phyloP scores from a whole-genome alignment of 2,888 invertebrate species.

The Nephrotoma appendiculata region DNA sequence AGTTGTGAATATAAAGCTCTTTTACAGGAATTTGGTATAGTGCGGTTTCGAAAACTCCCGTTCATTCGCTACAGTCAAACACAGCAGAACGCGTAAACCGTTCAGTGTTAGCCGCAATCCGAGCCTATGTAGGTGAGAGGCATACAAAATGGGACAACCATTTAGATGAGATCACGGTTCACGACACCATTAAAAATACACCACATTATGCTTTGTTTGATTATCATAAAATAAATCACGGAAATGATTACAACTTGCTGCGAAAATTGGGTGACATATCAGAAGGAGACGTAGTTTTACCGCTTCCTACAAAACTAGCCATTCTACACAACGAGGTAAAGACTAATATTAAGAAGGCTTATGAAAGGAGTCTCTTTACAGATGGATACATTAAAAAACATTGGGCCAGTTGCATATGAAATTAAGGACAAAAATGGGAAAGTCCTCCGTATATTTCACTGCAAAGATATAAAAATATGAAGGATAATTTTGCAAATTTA shows the following conservation, averaged over 20 bases:
- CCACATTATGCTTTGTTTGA: constrained; percentile 17
- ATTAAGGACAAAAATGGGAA: background rate
- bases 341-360: background rate
- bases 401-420: background rate
- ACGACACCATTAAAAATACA: constrained; percentile 16
- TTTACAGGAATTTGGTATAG: constrained; percentile 10
- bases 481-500: too few relatives aligned
- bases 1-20: constrained; percentile 4
- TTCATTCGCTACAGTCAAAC: constrained; percentile 22
- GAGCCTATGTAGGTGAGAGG: constrained; percentile 15
- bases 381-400: background rate
- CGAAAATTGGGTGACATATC: background rate
- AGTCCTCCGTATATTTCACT: background rate
- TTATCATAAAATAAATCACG: constrained; percentile 12
- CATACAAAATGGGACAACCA: constrained; percentile 17
- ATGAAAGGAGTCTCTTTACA: background rate
- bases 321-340: background rate
- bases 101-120: constrained; percentile 17
- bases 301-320: background rate
- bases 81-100: constrained; percentile 20
- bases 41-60: constrained; percentile 13
- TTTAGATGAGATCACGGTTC: constrained; percentile 16
- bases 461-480: background rate
- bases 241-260: constrained; percentile 5
- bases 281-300: background rate